Conservation (phyloP, 2,888 invertebrate genomes). For the Spisula subtruncata region DNA sequence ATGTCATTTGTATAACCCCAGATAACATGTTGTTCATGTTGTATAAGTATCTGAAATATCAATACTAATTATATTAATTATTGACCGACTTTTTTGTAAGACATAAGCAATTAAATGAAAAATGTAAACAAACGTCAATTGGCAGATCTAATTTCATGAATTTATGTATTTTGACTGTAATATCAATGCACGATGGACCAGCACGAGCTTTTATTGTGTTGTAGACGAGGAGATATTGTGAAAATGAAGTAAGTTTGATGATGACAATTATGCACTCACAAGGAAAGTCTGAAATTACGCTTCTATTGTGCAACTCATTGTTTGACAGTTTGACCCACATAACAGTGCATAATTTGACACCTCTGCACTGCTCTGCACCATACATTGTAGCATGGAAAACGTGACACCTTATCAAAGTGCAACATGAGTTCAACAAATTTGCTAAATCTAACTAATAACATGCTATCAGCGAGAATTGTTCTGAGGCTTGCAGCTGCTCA, state of each 20-base stretch:
- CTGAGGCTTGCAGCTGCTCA: no score
- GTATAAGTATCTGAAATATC: not conserved
- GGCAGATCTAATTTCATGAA: no score
- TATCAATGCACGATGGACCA: conserved; percentile 74
- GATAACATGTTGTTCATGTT: not conserved
- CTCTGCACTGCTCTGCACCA: not conserved
- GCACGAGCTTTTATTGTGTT: conserved; percentile 82
- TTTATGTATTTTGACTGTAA: no score
- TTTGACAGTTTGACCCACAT: not conserved
- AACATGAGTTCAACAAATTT: no score
- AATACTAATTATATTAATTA: not conserved
- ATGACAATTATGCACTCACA: not conserved
- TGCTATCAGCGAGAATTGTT: no score
- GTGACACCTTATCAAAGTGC: no score
- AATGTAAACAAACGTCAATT: conserved; percentile 34
- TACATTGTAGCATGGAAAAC: no score
- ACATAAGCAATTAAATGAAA: conserved; percentile 29
- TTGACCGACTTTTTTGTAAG: not conserved
- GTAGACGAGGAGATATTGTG: conserved; percentile 83
- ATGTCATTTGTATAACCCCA: not conserved
- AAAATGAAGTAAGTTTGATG: conserved; percentile 75
- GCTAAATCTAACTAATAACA: no score
- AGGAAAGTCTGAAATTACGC: no score
- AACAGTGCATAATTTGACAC: conserved; percentile 19
- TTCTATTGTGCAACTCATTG: no score